Evolutionary conservation across 2,888 invertebrate genomes (phyloP).

Genomic region (Andrena fulva): DNA sequence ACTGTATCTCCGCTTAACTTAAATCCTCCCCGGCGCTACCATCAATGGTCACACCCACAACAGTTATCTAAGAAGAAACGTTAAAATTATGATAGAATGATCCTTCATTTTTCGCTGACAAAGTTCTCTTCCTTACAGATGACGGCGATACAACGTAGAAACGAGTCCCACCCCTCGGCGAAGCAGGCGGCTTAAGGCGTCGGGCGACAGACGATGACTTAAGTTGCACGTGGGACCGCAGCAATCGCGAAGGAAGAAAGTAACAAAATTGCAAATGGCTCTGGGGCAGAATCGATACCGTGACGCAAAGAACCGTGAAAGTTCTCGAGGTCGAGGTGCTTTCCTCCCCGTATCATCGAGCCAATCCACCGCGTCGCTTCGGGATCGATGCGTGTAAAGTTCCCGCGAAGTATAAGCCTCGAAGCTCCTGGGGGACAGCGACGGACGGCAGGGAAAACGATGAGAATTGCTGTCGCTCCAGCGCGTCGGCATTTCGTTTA

Average conservation of each 20-base stretch:
- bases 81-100: neutral
- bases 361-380: slow-evolving; percentile 37
- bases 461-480: slow-evolving; percentile 37
- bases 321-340: slow-evolving; percentile 60
- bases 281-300: slow-evolving; percentile 61
- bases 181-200: slow-evolving; percentile 25
- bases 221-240: slow-evolving; percentile 25
- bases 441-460: slow-evolving; percentile 32
- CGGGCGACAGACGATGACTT: slow-evolving; percentile 49
- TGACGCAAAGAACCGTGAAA: slow-evolving; percentile 65
- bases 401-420: slow-evolving; percentile 28
- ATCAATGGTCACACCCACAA: too few species aligned
- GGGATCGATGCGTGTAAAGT: slow-evolving; percentile 64
- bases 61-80: too few species aligned
- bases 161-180: neutral
- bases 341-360: slow-evolving; percentile 50
- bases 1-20: too few species aligned
- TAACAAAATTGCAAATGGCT: slow-evolving; percentile 65
- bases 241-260: slow-evolving; percentile 31
- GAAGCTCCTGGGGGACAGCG: slow-evolving; percentile 17
- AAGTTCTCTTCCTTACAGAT: slow-evolving; percentile 37
- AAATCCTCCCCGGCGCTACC: too few species aligned
- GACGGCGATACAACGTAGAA: slow-evolving; percentile 10
- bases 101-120: neutral
- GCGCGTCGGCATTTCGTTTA: slow-evolving; percentile 7